Percentiles rank a stretch among this genome's conserved stretches.
These are phyloP conservation scores for Nasua narica DNA, from an alignment of 2,797 vertebrate species.

Conservation along the genomic window DNA sequence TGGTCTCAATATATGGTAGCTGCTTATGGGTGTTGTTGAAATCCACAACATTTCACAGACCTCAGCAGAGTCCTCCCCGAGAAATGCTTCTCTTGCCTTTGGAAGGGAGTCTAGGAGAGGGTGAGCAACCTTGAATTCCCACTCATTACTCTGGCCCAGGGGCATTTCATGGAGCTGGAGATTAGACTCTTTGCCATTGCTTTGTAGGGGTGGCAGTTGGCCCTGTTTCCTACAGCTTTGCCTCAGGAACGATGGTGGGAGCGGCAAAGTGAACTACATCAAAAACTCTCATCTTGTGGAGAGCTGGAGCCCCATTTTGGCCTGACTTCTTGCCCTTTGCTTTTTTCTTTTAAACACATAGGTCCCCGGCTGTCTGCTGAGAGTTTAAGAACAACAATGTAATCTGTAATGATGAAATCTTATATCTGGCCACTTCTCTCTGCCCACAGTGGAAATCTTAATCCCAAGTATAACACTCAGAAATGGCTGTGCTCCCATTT, in stretches of 20 bases:
- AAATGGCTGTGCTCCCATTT: neutral
- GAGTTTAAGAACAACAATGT: neutral
- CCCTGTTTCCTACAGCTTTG: neutral
- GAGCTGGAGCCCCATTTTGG: neutral
- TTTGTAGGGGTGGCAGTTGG: neutral
- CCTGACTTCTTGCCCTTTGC: neutral
- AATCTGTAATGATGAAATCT: neutral
- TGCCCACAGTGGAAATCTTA: neutral
- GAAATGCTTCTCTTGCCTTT: neutral
- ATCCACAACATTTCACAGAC: neutral
- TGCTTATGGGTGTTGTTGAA: neutral
- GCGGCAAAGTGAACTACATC: neutral
- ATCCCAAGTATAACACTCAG: neutral
- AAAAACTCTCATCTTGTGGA: neutral
- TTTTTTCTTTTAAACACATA: neutral
- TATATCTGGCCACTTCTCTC: neutral
- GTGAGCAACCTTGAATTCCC: neutral
- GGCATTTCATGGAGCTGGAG: neutral
- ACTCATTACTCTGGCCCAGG: neutral
- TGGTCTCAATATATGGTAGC: neutral
- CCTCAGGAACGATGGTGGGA: accelerated
- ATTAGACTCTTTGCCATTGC: neutral
- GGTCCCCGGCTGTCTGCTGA: neutral
- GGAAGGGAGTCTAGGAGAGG: neutral
- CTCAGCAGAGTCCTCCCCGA: neutral